phyloP scores from a whole-genome alignment of 2,113 vertebrate species.

The Oenanthe oenanthe region DNA sequence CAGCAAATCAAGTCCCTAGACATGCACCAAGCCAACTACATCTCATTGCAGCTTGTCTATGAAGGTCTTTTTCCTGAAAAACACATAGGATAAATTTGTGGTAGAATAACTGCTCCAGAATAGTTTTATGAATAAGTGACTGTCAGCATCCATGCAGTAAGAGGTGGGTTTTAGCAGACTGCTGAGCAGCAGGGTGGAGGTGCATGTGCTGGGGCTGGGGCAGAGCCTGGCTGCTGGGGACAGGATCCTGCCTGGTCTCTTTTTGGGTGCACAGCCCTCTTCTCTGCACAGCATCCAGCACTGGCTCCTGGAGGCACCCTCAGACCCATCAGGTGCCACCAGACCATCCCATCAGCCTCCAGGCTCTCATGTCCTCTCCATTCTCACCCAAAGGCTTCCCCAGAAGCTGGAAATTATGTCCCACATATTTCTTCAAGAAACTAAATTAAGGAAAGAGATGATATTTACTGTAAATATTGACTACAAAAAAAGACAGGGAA shows the following conservation, averaged over 20 bases:
- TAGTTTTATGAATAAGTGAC: not conserved
- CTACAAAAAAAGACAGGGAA: not conserved
- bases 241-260: not conserved
- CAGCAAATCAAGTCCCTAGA: not conserved
- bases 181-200: not conserved
- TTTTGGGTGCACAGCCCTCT: not conserved
- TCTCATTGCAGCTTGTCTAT: not conserved
- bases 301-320: not conserved
- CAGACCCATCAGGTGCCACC: rapidly evolving
- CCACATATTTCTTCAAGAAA: not conserved
- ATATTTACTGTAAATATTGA: not conserved
- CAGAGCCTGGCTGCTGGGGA: not conserved
- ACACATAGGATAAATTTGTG: not conserved
- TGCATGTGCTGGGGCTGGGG: not conserved
- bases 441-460: rapidly evolving
- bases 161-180: not conserved
- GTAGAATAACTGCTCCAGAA: not conserved
- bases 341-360: not conserved
- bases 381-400: not conserved
- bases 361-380: rapidly evolving
- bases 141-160: rapidly evolving
- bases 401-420: not conserved
- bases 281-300: not conserved
- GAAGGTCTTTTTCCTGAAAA: not conserved
- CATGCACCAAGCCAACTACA: not conserved